Base-by-base conservation (phyloP, 2,113 vertebrate species). In the Oreocharis arfaki region DNA sequence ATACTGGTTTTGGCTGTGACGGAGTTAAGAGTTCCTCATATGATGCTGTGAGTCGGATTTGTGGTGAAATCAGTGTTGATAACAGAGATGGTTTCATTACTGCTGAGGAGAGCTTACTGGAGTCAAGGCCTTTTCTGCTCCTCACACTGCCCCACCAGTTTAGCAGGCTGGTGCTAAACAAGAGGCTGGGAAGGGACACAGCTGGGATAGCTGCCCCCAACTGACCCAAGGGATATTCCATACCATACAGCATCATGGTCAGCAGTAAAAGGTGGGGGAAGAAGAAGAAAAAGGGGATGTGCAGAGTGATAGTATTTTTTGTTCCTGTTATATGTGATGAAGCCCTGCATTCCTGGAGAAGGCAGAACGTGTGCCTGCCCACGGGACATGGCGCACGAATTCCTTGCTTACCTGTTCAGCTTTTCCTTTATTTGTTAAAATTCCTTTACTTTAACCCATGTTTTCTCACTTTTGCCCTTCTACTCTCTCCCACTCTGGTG, bases 311-410 rank as follows among this genome's bases (percentile, higher is more conserved):
- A 8, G 4, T 7, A 11, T 50, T 60, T 32, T 17, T 30, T 30
- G 37, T 70, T 42, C 10, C 19, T 3, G 2, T 16, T 42, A 70
- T 0, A 2, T 0, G 1, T 32, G 17, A 86, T 4, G 4, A 21
- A 74, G 52, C 33, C 61, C 44, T 12, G 19, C 24, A 69, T 20
- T 44, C 13, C 59, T 59, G 37, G 64, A 44, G 42, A 44, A 41
- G 41, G 33, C 35, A 50, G 42, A 65, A 42, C 56, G 50, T 3
- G 7, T 39, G 21, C 16, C 24, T 13, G 18, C 22, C 4, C 0
- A 37, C 0, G 0, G 17, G 28, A 50, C n/a, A 35, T 0, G 28
- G 16, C 1, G 12, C 67, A 46, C 3, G 0, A 46, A 55, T 30
- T 53, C 39, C 10, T 13, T 53, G 57, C n/a, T 93, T 61, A 30